phyloP scores from a whole-genome alignment of 1,140 invertebrate species.

The Hypsibius dujardini region DNA sequence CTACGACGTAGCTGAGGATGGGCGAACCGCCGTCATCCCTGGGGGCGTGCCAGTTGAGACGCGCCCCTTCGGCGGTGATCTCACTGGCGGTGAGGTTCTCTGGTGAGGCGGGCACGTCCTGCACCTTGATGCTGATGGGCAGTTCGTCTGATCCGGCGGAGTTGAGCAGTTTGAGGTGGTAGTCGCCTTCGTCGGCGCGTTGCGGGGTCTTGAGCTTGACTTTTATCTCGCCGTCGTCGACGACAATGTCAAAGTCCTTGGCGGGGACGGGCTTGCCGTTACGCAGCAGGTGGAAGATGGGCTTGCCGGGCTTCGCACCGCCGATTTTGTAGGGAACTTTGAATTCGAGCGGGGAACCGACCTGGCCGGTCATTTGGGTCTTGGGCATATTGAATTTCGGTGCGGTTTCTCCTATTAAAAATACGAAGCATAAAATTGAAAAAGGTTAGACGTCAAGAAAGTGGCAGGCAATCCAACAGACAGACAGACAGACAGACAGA shows the following conservation, averaged over 20 bases:
- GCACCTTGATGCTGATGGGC: conserved; percentile 64
- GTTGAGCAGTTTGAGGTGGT: conserved; percentile 68
- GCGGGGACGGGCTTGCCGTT: conserved; percentile 64
- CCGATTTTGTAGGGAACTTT: conserved; percentile 21
- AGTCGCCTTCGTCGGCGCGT: conserved; percentile 52
- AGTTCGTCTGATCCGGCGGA: conserved; percentile 66
- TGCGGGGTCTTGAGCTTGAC: conserved; percentile 76
- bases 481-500: too few species aligned
- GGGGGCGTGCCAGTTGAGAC: conserved; percentile 73
- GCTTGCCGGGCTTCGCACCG: neutral
- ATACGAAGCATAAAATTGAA: too few species aligned
- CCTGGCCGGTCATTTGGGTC: conserved; percentile 26
- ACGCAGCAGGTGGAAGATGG: conserved; percentile 49
- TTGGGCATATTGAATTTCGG: conserved; percentile 34
- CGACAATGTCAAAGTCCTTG: conserved; percentile 70
- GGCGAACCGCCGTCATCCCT: conserved; percentile 80
- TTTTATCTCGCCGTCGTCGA: conserved; percentile 68
- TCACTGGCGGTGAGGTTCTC: conserved; percentile 73
- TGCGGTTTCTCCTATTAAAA: conserved; percentile 36
- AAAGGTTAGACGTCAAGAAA: too few species aligned
- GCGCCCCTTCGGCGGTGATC: conserved; percentile 73
- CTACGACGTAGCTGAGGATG: conserved; percentile 75
- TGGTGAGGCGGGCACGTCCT: conserved; percentile 70
- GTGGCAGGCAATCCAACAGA: too few species aligned
- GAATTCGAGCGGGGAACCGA: conserved; percentile 25